A percentile compares a stretch with the other conserved stretches of the same genome.
These are phyloP conservation scores for Gobio gobio DNA, from an alignment of 2,113 vertebrate genomes.

Conservation along the genomic window DNA sequence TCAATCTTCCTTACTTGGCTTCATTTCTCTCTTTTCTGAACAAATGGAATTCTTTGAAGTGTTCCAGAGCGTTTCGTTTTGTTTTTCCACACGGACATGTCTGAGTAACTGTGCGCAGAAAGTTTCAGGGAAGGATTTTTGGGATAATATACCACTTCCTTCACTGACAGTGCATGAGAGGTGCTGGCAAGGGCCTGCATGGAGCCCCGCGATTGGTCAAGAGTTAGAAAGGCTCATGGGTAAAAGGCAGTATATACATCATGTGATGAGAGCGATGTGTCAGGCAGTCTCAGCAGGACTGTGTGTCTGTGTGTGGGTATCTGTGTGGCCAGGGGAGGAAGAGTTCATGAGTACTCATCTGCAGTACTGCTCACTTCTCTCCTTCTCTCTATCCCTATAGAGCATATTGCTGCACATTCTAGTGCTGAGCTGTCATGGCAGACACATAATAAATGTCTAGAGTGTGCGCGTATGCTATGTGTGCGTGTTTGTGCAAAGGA, in stretches of 20 bases:
- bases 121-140: slow-evolving; percentile 22
- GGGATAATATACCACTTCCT: slow-evolving; percentile 34
- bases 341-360: slow-evolving; percentile 57
- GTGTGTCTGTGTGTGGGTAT: slow-evolving; percentile 49
- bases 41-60: slow-evolving; percentile 32
- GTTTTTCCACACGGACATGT: slow-evolving; percentile 10
- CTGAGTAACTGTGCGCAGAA: slow-evolving; percentile 18
- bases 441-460: slow-evolving; percentile 68
- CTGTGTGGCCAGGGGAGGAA: slow-evolving; percentile 49
- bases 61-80: not conserved
- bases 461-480: not conserved
- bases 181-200: slow-evolving; percentile 11
- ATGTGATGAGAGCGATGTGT: slow-evolving; percentile 56
- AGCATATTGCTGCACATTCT: slow-evolving; percentile 66
- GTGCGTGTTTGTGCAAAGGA: slow-evolving; percentile 11
- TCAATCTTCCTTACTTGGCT: slow-evolving; percentile 28
- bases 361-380: slow-evolving; percentile 55
- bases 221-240: slow-evolving; percentile 52
- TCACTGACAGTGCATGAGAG: not conserved
- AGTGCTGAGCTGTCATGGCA: slow-evolving; percentile 71
- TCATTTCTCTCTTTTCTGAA: slow-evolving; percentile 32
- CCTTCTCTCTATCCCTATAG: slow-evolving; percentile 60
- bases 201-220: slow-evolving; percentile 44
- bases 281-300: slow-evolving; percentile 52
- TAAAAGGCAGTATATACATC: slow-evolving; percentile 61